phyloP scores from a whole-genome alignment of 1,140 invertebrate genomes.

The Hirudo medicinalis region DNA sequence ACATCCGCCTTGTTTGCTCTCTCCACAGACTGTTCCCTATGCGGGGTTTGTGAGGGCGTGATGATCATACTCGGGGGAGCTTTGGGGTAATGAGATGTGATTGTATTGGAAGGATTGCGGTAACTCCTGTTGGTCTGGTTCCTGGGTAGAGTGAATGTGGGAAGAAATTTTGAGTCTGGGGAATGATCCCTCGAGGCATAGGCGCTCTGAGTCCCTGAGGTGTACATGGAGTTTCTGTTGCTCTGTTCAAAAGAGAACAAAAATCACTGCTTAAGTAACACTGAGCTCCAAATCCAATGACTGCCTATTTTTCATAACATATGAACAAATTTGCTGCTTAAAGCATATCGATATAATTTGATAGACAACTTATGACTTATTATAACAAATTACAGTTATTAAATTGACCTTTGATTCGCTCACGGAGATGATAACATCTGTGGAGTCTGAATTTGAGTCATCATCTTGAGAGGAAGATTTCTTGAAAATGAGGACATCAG shows the following conservation, averaged over 20 bases:
- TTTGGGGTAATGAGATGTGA: conserved; percentile 8
- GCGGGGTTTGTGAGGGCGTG: conserved; percentile 21
- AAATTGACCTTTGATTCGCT: too few relatives aligned
- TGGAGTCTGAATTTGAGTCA: too few relatives aligned
- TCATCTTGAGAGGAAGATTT: too few relatives aligned
- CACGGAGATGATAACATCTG: too few relatives aligned
- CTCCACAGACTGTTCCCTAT: conserved; percentile 19
- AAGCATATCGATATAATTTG: too few relatives aligned
- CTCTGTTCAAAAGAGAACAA: neutral
- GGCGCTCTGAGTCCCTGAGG: conserved; percentile 23
- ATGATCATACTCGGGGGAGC: conserved; percentile 24
- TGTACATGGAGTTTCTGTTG: conserved; percentile 21
- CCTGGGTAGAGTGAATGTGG: neutral
- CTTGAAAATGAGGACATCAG: too few relatives aligned
- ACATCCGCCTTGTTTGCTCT: conserved; percentile 6
- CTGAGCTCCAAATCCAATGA: neutral
- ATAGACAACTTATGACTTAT: too few relatives aligned
- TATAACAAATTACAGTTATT: too few relatives aligned
- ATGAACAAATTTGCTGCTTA: too few relatives aligned
- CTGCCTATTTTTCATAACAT: too few relatives aligned
- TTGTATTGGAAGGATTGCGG: neutral
- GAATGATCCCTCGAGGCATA: conserved; percentile 19
- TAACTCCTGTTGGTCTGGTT: neutral
- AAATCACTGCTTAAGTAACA: too few relatives aligned
- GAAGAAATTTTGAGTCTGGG: conserved; percentile 8